Evolutionary conservation across 1,140 invertebrate genomes (phyloP).

Genomic region (Diachasma alloeum): DNA sequence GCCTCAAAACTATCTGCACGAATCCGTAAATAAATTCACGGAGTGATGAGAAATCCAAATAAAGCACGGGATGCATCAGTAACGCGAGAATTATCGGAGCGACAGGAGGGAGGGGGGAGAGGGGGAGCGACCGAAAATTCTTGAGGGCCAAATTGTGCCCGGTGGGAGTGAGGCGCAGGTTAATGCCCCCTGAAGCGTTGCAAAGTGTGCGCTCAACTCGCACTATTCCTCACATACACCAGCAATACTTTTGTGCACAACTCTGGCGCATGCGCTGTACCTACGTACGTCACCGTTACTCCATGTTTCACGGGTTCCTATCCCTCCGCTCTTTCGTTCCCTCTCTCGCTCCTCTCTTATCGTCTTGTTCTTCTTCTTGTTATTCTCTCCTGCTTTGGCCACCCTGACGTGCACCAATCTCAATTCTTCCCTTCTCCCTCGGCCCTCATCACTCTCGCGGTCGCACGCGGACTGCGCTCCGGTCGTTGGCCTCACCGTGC

Average conservation of each 20-base stretch:
- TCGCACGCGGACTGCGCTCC: conserved; percentile 50
- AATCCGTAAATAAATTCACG: not conserved
- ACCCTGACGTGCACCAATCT: conserved; percentile 16
- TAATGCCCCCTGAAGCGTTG: conserved; percentile 24
- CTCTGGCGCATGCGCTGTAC: conserved; percentile 49
- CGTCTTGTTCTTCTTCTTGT: conserved; percentile 17
- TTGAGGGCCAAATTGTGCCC: conserved; percentile 9
- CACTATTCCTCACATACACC: not conserved
- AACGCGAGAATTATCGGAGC: not conserved
- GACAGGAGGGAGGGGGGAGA: too few species aligned
- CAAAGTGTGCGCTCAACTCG: conserved; percentile 56
- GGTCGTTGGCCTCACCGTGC: conserved; percentile 60
- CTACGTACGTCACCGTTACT: conserved; percentile 65
- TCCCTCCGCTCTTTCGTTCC: not conserved
- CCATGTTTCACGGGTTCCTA: conserved; percentile 47
- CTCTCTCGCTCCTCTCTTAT: not conserved
- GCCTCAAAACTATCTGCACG: not conserved
- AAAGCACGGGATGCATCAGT: conserved; percentile 6
- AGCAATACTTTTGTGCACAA: not conserved
- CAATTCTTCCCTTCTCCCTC: conserved; percentile 19
- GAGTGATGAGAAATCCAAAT: conserved; percentile 6
- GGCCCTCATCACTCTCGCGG: conserved; percentile 14
- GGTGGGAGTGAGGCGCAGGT: not conserved
- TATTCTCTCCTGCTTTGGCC: conserved; percentile 13
- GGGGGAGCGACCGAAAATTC: not conserved